phyloP scores from a whole-genome alignment of 2,113 vertebrate species.

The Polyodon spathula region DNA sequence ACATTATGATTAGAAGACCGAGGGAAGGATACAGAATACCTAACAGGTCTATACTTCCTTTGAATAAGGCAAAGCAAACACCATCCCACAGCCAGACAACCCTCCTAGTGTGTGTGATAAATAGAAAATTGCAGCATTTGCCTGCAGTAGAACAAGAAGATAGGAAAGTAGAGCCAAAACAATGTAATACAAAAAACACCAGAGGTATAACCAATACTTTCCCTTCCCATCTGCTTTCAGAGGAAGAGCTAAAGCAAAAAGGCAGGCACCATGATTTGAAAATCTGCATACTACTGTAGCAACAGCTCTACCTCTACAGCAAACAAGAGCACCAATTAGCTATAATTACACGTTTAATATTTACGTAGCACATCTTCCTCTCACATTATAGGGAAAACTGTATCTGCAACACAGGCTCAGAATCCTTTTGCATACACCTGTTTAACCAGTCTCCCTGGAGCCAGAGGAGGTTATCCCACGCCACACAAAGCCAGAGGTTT shows the following conservation, averaged over 20 bases:
- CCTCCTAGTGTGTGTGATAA: too few species aligned
- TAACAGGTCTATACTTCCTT: too few species aligned
- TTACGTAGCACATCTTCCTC: conserved; percentile 15
- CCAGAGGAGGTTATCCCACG: neutral
- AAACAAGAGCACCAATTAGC: conserved; percentile 25
- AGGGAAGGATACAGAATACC: neutral
- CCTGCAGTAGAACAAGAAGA: conserved; percentile 10
- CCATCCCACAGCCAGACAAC: too few species aligned
- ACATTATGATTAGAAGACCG: neutral
- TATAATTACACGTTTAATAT: conserved; percentile 15
- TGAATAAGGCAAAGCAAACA: too few species aligned
- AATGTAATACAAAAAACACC: neutral
- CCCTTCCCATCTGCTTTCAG: too few species aligned
- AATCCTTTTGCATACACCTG: conserved; percentile 6
- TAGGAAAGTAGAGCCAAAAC: conserved; percentile 12
- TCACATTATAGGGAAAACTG: conserved; percentile 4
- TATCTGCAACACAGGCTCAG: neutral
- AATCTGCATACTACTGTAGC: conserved; percentile 4
- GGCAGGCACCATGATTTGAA: too few species aligned
- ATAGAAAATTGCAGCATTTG: conserved; percentile 17
- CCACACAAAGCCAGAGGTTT: neutral
- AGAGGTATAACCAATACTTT: neutral
- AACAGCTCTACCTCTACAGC: conserved; percentile 8
- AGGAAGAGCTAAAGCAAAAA: too few species aligned
- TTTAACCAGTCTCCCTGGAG: conserved; percentile 17